Conservation (phyloP, 2,888 invertebrate species). For the Heliconius erato region DNA sequence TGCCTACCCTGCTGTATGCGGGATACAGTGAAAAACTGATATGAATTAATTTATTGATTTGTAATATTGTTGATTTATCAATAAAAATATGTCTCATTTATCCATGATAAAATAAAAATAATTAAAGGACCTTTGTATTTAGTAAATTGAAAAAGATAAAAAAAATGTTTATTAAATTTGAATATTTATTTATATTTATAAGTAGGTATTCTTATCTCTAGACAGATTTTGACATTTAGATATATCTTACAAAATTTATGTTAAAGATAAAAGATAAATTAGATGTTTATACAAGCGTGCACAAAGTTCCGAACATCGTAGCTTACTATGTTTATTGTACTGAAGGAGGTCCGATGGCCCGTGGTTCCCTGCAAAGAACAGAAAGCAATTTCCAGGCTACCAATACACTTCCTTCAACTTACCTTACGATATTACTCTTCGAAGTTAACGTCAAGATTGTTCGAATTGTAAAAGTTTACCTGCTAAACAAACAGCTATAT, state of each 20-base stretch:
- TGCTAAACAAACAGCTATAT: conserved; percentile 22
- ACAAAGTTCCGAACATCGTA: conserved; percentile 23
- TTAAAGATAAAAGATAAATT: conserved; percentile 11
- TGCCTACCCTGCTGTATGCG: too few species aligned
- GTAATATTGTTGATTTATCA: too few species aligned
- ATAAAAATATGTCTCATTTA: too few species aligned
- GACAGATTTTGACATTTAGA: background rate
- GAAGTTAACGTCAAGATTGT: conserved; percentile 25
- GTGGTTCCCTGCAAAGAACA: conserved; percentile 15
- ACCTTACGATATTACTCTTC: conserved; percentile 32
- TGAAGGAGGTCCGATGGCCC: background rate
- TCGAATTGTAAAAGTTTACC: conserved; percentile 23
- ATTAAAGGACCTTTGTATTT: too few species aligned
- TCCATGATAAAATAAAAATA: too few species aligned
- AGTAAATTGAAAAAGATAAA: too few species aligned
- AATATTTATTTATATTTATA: background rate
- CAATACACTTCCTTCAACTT: conserved; percentile 23
- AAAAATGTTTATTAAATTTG: too few species aligned
- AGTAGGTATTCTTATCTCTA: background rate
- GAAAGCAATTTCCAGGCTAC: conserved; percentile 24
- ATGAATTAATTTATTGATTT: too few species aligned
- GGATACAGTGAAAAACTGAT: too few species aligned
- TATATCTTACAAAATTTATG: background rate
- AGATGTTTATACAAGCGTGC: conserved; percentile 5
- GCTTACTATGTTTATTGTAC: conserved; percentile 15